These are phyloP conservation scores for Xerus rutilus DNA, from an alignment of 2,797 vertebrate species.

Conservation along the genomic window DNA sequence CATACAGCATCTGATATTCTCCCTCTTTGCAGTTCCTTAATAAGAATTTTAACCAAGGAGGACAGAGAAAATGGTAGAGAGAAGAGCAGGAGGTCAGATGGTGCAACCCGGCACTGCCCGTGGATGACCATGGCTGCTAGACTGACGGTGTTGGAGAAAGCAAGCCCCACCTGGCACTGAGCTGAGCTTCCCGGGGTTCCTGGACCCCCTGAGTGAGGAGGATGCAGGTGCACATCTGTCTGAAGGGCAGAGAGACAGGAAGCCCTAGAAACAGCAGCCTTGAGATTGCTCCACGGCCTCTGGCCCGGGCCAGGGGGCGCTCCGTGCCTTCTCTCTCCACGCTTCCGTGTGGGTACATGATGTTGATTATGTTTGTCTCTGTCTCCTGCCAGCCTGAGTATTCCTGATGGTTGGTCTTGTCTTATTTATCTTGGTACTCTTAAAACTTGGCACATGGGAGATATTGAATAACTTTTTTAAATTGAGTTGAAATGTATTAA, in stretches of 20 bases:
- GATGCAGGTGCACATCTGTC: accelerated
- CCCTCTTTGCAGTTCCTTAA: background rate
- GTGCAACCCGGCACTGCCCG: accelerated
- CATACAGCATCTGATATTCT: accelerated
- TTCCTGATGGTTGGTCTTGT: background rate
- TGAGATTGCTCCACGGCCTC: accelerated
- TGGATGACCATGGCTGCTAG: accelerated
- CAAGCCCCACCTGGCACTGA: background rate
- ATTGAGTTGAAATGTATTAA: slow-evolving; percentile 64
- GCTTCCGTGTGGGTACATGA: accelerated
- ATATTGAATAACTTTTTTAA: slow-evolving; percentile 61
- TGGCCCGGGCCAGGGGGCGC: accelerated
- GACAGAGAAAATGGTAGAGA: background rate
- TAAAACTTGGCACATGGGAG: slow-evolving; percentile 48
- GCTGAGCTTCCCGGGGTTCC: accelerated
- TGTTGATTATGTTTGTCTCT: background rate
- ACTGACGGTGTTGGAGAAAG: accelerated
- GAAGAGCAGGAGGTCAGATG: background rate
- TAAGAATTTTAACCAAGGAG: background rate
- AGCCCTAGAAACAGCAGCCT: accelerated
- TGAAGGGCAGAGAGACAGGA: background rate
- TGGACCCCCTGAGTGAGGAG: accelerated
- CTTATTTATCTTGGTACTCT: slow-evolving; percentile 61
- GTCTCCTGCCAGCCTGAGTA: background rate
- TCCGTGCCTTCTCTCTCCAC: background rate